Evolutionary conservation across 2,113 vertebrate genomes (phyloP), one percentile per base, ranked within the genome.

Genomic region (Oncorhynchus keta): DNA sequence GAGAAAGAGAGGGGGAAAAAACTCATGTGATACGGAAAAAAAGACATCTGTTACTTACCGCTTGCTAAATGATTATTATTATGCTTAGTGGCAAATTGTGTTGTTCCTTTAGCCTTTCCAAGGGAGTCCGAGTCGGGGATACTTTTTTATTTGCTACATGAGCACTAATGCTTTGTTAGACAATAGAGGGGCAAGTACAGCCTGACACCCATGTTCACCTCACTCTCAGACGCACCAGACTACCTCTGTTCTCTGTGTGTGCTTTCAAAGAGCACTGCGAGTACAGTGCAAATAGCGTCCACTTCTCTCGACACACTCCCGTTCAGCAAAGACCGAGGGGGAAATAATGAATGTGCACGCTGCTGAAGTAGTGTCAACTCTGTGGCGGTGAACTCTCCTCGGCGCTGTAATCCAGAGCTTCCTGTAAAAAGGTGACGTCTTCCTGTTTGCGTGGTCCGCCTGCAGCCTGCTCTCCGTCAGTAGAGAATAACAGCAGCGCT

Each of bases 401-500:
- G 1, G 39, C 39, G 9, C 39, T 11, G 39, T 76, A 85, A 82
- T 85, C 78, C 79, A 70, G 78, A 73, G 68, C 65, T 74, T 68
- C 74, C 24, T 70, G 68, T 68, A 55, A 70, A 45, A 75, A 75
- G 65, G 77, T 73, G 74, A 45, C 61, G 64, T 66, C 49, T 68
- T 77, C 83, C 73, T 81, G 66, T 79, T 79, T 84, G 62, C 32
- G 71, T 30, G 28, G 62, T 59, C 71, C 69, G 59, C 68, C 74
- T 65, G 39, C 78, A 55, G 51, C 51, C 51, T 55, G 51, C 5
- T 55, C 12, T 55, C 79, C 75, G 74, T 79, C 73, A n/a, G 39
- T 3, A 14, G 57, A 65, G 68, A 81, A 72, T 76, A 77, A 79
- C 51, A 49, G 57, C 35, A 28, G 20, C 22, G 11, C 20, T 79